Percentiles rank a stretch among this genome's conserved stretches.
Conservation (phyloP, 2,797 vertebrate species). For the Enteromius paludinosus region DNA sequence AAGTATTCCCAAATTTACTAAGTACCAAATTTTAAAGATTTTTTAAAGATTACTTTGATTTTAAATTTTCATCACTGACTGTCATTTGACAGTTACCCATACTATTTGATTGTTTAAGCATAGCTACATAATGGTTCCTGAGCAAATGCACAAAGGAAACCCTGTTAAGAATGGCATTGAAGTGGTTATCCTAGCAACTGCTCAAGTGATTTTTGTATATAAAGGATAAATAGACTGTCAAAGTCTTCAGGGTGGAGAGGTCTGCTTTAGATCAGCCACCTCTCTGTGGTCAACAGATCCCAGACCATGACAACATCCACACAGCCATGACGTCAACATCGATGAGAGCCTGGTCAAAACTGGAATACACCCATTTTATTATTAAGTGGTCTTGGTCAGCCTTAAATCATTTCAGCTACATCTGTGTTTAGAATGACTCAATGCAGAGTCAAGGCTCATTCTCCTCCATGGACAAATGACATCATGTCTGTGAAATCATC, state of each 20-base stretch:
- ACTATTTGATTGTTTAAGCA: constrained; percentile 7
- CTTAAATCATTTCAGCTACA: constrained; percentile 2
- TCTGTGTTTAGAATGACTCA: neutral
- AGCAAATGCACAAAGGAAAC: neutral
- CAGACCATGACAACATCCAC: constrained; percentile 17
- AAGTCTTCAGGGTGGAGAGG: neutral
- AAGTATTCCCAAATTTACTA: neutral
- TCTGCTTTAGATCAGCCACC: constrained; percentile 1
- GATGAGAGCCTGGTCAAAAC: neutral
- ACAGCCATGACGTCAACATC: constrained; percentile 1
- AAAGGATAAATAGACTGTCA: neutral
- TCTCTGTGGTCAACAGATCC: constrained; percentile 3
- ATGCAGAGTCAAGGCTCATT: neutral
- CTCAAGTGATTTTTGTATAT: neutral
- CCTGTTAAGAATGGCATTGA: neutral
- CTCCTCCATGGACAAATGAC: neutral
- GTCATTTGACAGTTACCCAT: neutral
- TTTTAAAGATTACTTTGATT: neutral
- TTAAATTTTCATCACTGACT: neutral
- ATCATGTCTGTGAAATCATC: constrained; percentile 21
- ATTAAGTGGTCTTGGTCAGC: neutral
- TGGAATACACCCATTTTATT: constrained; percentile 1
- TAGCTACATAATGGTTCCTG: neutral
- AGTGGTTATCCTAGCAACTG: neutral
- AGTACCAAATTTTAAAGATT: neutral